Evolutionary conservation across 2,888 invertebrate species (phyloP), one percentile per base, ranked within the genome.

Genomic region (Chironomus tentans): DNA sequence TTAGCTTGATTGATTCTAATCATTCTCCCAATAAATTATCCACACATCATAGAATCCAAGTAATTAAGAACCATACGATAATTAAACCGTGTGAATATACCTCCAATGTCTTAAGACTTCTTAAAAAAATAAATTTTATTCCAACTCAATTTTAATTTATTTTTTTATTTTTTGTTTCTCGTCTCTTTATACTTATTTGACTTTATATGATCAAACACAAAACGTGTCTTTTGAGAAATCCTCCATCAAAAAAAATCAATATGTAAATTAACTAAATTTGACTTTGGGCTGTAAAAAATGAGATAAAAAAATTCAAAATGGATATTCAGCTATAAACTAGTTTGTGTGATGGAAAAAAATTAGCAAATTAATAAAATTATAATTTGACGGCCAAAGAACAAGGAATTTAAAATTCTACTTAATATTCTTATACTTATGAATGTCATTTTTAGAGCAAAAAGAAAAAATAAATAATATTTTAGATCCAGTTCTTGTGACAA

Each of bases 181-280:
- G 38, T 38, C 10, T 38, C 38, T 38, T 38, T 38, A 38, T 38
- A n/a, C n/a, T n/a, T n/a, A 38, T 38, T 38, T 38, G 38, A 10
- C 38, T 38, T 10, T 56, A 56, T 56, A 56, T 56, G 18, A 18
- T 21, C 65, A 65, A 24, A 12, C 65, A 21, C 65, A 24, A 65
- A 24, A 65, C 22, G 21, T 62, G 73, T 50, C 18, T 73, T 46
- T 50, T 22, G 5, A 46, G 21, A 73, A 73, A 62, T 73, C 73
- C 73, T 47, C 73, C 73, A 73, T 73, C 71, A 71, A 73, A 73
- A 38, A 38, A 73, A 61, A 65, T 73, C 65, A 62, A 73, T 73
- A 73, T 73, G 73, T 73, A 73, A 73, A 73, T 73, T 73, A 73
- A 65, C 46, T 73, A 47, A 47, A 47, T 22, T 48, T 48, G 47